A percentile compares a stretch with the other conserved stretches of the same genome.
Conservation (phyloP, 2,797 vertebrate species). For the Danio choprae region DNA sequence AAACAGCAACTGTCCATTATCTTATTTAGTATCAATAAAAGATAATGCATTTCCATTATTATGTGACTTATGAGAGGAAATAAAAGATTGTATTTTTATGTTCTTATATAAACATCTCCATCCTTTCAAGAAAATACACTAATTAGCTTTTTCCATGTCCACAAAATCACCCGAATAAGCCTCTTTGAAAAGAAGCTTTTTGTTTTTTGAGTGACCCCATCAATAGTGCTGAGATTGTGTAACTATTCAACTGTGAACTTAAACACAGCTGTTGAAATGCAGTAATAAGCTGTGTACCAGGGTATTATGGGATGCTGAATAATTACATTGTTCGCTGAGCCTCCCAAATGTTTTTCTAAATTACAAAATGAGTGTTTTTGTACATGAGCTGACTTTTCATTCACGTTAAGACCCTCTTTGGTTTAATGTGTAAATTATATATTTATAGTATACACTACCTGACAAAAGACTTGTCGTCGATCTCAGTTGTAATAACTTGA, state of each 20-base stretch:
- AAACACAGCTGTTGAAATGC: constrained; percentile 40
- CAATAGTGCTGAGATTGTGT: constrained; percentile 48
- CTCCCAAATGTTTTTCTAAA: constrained; percentile 26
- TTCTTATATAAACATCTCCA: no score
- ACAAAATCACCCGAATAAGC: constrained; percentile 44
- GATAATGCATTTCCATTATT: no score
- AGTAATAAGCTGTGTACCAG: constrained; percentile 45
- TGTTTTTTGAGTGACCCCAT: constrained; percentile 47
- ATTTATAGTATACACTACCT: neutral
- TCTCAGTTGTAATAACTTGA: no score
- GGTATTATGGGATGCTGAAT: constrained; percentile 27
- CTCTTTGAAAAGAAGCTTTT: constrained; percentile 47
- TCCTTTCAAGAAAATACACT: neutral
- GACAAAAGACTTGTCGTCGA: no score
- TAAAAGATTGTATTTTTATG: no score
- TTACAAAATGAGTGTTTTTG: constrained; percentile 5
- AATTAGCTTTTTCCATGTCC: constrained; percentile 22
- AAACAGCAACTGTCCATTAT: no score
- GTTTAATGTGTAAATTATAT: constrained; percentile 1
- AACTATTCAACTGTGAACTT: constrained; percentile 49
- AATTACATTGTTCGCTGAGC: constrained; percentile 45
- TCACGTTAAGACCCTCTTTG: neutral
- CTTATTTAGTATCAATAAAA: no score
- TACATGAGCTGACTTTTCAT: constrained; percentile 4
- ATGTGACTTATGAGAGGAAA: no score